Evolutionary conservation across 92 coral and sea anemone genomes (phyloP).

Genomic region (Metridium senile): DNA sequence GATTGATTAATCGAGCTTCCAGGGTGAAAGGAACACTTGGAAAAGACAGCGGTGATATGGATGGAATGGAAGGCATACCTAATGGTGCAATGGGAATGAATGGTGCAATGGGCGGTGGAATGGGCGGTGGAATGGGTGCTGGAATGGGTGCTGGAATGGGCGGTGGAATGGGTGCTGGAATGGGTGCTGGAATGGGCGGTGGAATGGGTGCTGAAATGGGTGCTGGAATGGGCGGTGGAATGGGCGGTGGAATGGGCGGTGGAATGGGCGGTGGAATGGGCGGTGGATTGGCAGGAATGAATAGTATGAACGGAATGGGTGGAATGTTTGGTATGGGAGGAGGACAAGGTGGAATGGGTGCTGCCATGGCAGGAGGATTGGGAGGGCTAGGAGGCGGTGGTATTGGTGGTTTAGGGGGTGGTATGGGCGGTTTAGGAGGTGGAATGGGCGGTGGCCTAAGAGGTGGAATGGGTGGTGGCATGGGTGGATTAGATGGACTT

Average conservation of each 20-base stretch:
- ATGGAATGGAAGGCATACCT: conserved; percentile 13
- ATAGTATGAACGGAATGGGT: conserved; percentile 5
- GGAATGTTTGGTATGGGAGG: conserved; percentile 8
- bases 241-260: conserved; percentile 1
- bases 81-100: conserved; percentile 2
- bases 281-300: conserved; percentile 26
- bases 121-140: conserved; percentile 3
- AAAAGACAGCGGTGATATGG: conserved; percentile 13
- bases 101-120: conserved; percentile 5
- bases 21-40: conserved; percentile 25
- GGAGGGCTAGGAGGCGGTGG: conserved; percentile 20
- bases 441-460: conserved; percentile 39
- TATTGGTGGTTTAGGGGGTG: conserved; percentile 11
- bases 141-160: conserved; percentile 37
- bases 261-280: conserved; percentile 30
- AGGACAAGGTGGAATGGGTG: conserved; percentile 16
- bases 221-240: conserved; percentile 2
- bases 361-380: conserved; percentile 14
- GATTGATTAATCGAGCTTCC: conserved; percentile 27
- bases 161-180: conserved; percentile 15
- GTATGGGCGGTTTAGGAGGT: conserved; percentile 29
- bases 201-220: conserved; percentile 10
- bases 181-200: conserved; percentile 28
- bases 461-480: conserved; percentile 36
- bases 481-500: conserved; percentile 50